Conservation (phyloP, 2,113 vertebrate species). For the Oreotrochilus melanogaster region DNA sequence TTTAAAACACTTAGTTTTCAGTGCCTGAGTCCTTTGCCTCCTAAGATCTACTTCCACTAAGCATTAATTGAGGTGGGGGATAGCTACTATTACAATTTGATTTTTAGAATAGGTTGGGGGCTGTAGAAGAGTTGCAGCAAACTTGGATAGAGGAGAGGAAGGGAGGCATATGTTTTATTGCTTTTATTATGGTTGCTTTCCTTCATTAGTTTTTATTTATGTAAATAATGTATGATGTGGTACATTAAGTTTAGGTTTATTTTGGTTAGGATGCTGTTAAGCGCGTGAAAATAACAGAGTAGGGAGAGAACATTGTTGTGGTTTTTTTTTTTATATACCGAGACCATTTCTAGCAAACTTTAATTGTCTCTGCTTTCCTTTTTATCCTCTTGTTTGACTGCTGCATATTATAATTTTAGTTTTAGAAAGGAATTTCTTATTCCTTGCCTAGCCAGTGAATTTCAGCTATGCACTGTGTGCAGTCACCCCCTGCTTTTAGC, state of each 20-base stretch:
- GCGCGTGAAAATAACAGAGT: background rate
- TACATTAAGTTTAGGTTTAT: background rate
- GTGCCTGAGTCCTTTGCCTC: background rate
- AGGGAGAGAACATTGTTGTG: background rate
- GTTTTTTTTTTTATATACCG: background rate
- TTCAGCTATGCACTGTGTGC: background rate
- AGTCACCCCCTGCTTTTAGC: background rate
- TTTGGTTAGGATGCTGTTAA: background rate
- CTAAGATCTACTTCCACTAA: background rate
- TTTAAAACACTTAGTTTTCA: background rate
- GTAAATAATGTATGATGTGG: background rate
- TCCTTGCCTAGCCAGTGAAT: background rate
- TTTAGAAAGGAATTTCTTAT: background rate
- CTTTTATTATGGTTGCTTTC: too few species aligned
- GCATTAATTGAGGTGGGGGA: background rate
- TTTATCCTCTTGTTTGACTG: background rate
- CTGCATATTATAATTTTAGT: background rate
- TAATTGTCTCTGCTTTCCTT: background rate
- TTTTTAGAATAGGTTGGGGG: background rate
- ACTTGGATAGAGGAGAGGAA: background rate
- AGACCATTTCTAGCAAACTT: background rate
- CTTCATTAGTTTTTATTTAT: too few species aligned
- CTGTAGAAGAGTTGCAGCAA: background rate
- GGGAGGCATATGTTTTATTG: background rate
- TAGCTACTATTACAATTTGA: background rate